Base-by-base conservation (phyloP, 2,797 vertebrate genomes). In the Rhadinocentrus ornatus region DNA sequence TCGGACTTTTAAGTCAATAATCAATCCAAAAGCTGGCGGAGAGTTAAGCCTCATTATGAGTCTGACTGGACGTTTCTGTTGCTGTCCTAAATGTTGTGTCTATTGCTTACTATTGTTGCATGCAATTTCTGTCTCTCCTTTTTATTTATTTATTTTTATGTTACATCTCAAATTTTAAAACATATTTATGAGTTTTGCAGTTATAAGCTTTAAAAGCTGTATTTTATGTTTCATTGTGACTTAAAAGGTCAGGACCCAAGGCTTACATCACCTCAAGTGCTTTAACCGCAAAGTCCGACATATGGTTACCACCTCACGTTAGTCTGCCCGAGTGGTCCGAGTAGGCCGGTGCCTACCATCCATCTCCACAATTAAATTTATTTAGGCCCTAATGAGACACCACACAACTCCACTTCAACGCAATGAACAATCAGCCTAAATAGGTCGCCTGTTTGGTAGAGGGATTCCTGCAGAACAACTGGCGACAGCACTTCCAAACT, bases 381-480 rank as follows among this genome's bases (percentile, higher is more conserved):
- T 84, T 86, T 69, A 84, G 53, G 66, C 41, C 63, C 62, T 88
- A 90, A 91, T 82, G 82, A 90, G 78, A 77, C 69, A 76, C 85
- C 79, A 74, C 5, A 34, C 62, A 82, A 48, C 77, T 83, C 80
- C 71, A 62, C 80, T 82, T 80, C 69, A 76, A 75, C 79, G 66
- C 70, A 61, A 57, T 41, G 48, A 84, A 81, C 81, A 75, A 81
- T 62, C 58, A 58, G 73, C 27, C 69, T 69, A 50, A 83, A 78
- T 52, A 73, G 55, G 69, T 61, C 16, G 48, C 29, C 62, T 73
- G 75, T 71, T 69, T 6, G 26, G 65, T 55, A 31, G 69, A 86
- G 61, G 58, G 77, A 86, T 80, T 86, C 78, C 81, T 80, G 67
- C 65, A 75, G 24, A 68, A 60, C 50, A 8, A 67, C 63, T 56